Base-by-base conservation (phyloP, 2,113 vertebrate species). In the Dendrocopos noguchii region DNA sequence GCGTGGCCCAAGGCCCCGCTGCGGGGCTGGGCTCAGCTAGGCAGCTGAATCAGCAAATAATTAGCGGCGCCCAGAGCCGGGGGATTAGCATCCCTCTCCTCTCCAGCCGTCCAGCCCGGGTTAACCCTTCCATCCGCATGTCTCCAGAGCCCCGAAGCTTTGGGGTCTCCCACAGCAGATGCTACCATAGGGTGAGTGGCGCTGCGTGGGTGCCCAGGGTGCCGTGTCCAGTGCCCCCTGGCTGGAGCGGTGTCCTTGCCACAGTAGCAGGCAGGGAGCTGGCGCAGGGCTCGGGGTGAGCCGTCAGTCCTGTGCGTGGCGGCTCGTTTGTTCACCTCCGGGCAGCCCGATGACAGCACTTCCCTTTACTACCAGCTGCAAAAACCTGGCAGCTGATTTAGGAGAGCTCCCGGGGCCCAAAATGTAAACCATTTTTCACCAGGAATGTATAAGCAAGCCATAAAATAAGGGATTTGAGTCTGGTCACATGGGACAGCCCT, bases 391-490 rank as follows among this genome's bases (percentile, higher is more conserved):
- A 98, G 98, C 98, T 99, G 98, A 99, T 99, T 99, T 99, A 99
- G 98, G 98, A 98, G 98, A 96, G 96, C 95, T 98, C 98, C 98
- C 95, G 79, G 97, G 95, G 93, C 95, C 94, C 97, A 98, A 98
- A 98, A 99, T 99, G 98, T 99, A 99, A 99, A 99, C 98, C 98
- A 95, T 98, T 97, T 98, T 98, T 97, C 98, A 98, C 97, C 97
- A 98, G 98, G 98, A 99, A 98, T 99, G 98, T 97, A 98, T 99
- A 99, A 99, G 98, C 98, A 99, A 98, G 97, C 98, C 98, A 98
- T 99, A 99, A 99, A 99, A 98, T 98, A 98, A 95, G 97, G 98
- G 98, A 98, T 98, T 98, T 98, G 98, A 97, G 95, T 97, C 95
- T 95, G 97, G 98, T 98, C 98, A 95, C 97, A 97, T 97, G 98